These are phyloP conservation scores for Rhynchotus rufescens DNA, from an alignment of 2,797 vertebrate species.

Conservation along the genomic window DNA sequence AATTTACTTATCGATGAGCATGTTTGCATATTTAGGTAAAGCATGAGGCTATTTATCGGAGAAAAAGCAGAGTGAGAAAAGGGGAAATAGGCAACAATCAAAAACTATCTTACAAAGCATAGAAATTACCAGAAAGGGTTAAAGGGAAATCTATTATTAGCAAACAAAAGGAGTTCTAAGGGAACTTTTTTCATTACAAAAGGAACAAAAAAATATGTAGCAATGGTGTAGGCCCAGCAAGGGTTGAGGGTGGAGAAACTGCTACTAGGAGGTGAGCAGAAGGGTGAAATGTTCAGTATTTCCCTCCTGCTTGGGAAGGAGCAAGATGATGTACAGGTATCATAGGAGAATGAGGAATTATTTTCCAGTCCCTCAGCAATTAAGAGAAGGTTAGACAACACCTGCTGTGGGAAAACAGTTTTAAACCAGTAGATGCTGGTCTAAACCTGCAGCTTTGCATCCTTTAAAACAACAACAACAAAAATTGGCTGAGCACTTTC, in stretches of 20 bases:
- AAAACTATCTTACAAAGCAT: background rate
- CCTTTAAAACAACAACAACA: background rate
- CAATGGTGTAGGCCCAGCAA: background rate
- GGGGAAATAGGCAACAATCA: background rate
- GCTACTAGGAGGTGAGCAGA: background rate
- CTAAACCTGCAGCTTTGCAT: background rate
- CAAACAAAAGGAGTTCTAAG: background rate
- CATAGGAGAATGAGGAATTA: background rate
- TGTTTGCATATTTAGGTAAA: background rate
- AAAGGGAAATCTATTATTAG: background rate
- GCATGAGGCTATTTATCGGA: background rate
- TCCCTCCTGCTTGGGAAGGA: background rate
- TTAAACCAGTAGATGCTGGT: background rate
- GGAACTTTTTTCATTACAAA: background rate
- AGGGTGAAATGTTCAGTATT: background rate
- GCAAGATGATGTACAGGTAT: background rate
- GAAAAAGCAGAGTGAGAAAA: background rate
- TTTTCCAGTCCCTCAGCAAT: background rate
- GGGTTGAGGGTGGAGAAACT: background rate
- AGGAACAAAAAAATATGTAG: background rate
- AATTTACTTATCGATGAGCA: background rate
- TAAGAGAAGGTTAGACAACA: background rate
- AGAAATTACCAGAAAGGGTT: background rate
- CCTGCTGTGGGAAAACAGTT: background rate
- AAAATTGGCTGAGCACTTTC: background rate